Evolutionary conservation across 2,797 vertebrate genomes (phyloP), one percentile per base, ranked within the genome.

Genomic region (Choloepus didactylus): DNA sequence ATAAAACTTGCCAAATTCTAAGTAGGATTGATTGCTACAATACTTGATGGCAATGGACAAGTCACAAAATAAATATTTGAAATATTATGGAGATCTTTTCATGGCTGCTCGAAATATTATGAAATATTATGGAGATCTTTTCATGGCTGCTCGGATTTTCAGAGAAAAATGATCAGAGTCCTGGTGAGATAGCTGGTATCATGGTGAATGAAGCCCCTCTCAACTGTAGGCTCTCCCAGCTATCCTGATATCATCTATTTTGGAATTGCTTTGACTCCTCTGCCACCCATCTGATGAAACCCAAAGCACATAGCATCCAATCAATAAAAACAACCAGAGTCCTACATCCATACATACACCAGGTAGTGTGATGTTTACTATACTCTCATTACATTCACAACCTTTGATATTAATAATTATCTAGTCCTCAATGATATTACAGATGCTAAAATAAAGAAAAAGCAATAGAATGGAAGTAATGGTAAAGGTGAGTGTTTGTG

Each of bases 1-100:
- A 84, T 15, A 96, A 95, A 96, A 89, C 29, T 18, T 94, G 62
- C 35, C 31, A 87, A 89, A 87, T 89, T 87, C 67, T 46, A 93
- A 92, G 51, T 35, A 90, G 46, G 76, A 87, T 41, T 62, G 29
- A 96, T 84, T 54, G 35, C 59, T 16, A 64, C 89, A 89, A 64
- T 66, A 6, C 31, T 5, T 41, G 35, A 91, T 15, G 54, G 80
- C 31, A 86, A 81, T 23, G 18, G 54, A 87, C 59, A 95, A 41
- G 5, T 25, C 67, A 95, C 35, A 93, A 87, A 96, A 84, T 60
- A 96, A 23, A 88, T 25, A 85, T 82, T 79, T 5, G 56, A 81
- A 38, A 29, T 51, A 94, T 54, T 86, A 86, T 6, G 73, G 56
- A 73, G 19, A 87, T 77, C 29, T 89, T 35, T 64, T 91, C 35